These are phyloP conservation scores for Chaetodon trifascialis DNA, from an alignment of 2,113 vertebrate species.

Conservation along the genomic window DNA sequence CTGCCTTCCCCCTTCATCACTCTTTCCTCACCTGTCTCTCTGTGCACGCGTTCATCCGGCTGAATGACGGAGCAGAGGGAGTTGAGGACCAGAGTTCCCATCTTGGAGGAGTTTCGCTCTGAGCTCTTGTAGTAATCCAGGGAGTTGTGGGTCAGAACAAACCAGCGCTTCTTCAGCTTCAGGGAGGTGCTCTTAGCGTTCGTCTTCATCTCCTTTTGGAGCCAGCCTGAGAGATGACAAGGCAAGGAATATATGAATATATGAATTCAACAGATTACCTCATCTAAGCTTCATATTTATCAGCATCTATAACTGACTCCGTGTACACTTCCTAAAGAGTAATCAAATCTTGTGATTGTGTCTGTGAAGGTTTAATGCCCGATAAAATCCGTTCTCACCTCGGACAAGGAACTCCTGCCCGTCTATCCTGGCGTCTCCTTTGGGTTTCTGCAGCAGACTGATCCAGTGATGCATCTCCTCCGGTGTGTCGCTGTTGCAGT, in stretches of 20 bases:
- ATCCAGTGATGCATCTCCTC: conserved; percentile 98
- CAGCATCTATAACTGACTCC: not conserved
- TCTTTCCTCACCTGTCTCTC: conserved; percentile 88
- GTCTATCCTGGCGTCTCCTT: conserved; percentile 91
- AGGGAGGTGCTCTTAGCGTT: conserved; percentile 90
- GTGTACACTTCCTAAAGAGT: not conserved
- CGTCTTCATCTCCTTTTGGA: conserved; percentile 93
- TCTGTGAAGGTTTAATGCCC: not conserved
- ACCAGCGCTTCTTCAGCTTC: conserved; percentile 95
- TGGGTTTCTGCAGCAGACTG: conserved; percentile 93
- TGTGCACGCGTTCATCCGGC: conserved; percentile 90
- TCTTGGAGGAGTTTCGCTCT: conserved; percentile 90
- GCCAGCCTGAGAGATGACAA: conserved; percentile 86
- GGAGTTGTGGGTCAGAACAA: conserved; percentile 91
- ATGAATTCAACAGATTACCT: not conserved
- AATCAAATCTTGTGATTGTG: not conserved
- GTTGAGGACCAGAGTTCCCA: conserved; percentile 93
- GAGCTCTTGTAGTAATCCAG: conserved; percentile 94
- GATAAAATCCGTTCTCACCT: conserved; percentile 75
- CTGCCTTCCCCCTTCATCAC: not conserved
- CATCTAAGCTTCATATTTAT: not conserved
- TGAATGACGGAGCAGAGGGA: conserved; percentile 93
- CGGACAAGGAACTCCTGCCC: conserved; percentile 94
- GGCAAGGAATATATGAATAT: not conserved
- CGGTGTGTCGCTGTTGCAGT: conserved; percentile 93